phyloP scores from a whole-genome alignment of 1,140 invertebrate species.

The Nylanderia fulva region DNA sequence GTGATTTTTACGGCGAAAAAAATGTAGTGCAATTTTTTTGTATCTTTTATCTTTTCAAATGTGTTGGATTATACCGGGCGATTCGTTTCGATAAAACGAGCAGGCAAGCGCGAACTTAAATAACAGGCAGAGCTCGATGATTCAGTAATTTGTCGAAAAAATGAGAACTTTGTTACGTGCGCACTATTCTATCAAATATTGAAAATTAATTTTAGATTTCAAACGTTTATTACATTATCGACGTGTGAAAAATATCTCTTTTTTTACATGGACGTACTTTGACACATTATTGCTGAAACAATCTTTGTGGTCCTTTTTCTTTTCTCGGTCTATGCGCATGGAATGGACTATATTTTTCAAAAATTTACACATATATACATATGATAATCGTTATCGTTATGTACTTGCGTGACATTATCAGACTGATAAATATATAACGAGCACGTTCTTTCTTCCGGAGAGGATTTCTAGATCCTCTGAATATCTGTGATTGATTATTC shows the following conservation, averaged over 20 bases:
- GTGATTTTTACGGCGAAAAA: not conserved
- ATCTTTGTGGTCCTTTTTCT: not conserved
- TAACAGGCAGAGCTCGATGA: not conserved
- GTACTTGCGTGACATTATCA: conserved; percentile 46
- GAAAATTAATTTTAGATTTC: too few species aligned
- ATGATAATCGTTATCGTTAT: conserved; percentile 60
- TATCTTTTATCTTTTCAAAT: not conserved
- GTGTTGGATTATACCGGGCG: too few species aligned
- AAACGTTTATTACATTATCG: conserved; percentile 51
- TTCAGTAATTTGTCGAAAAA: too few species aligned
- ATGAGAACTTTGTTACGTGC: too few species aligned
- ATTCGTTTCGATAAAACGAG: too few species aligned
- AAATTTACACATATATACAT: conserved; percentile 46
- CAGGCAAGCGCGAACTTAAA: too few species aligned
- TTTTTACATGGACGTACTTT: conserved; percentile 28
- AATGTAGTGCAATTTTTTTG: not conserved
- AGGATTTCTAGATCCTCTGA: conserved; percentile 37
- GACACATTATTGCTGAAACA: conserved; percentile 20
- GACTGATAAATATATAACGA: conserved; percentile 33
- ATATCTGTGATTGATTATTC: conserved; percentile 68
- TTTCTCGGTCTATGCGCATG: not conserved
- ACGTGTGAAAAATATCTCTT: conserved; percentile 49
- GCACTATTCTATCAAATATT: too few species aligned
- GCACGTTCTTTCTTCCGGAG: conserved; percentile 66
- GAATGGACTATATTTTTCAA: conserved; percentile 32